Evolutionary conservation across 2,113 vertebrate species (phyloP).

Genomic region (Plectropomus leopardus): DNA sequence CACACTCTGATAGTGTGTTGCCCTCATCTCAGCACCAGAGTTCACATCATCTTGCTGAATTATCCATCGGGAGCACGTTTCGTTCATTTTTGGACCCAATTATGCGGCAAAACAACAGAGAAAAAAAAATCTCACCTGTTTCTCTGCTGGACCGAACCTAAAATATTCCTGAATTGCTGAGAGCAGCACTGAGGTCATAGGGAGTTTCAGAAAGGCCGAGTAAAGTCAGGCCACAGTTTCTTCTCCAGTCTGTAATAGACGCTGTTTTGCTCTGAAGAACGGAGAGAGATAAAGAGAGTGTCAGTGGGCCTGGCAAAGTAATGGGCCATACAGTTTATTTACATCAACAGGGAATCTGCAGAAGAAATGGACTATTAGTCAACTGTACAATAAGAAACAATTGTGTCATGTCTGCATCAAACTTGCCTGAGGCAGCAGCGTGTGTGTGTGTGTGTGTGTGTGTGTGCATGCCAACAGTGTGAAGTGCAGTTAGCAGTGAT

Average conservation of each 20-base stretch:
- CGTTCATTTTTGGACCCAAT: constrained; percentile 22
- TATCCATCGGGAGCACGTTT: constrained; percentile 36
- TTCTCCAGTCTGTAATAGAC: constrained; percentile 32
- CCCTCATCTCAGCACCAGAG: constrained; percentile 30
- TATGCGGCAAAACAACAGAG: constrained; percentile 13
- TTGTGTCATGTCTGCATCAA: constrained; percentile 70
- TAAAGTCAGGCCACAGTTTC: constrained; percentile 17
- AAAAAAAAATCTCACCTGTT: background rate
- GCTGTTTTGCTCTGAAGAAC: constrained; percentile 16
- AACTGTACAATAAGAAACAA: constrained; percentile 62
- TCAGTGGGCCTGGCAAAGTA: constrained; percentile 61
- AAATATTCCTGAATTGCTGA: constrained; percentile 14
- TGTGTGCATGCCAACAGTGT: constrained; percentile 37
- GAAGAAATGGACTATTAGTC: constrained; percentile 73
- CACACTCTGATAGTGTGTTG: constrained; percentile 27
- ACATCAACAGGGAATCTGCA: constrained; percentile 71
- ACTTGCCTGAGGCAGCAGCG: constrained; percentile 49
- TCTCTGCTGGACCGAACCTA: constrained; percentile 21
- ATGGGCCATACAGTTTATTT: constrained; percentile 78
- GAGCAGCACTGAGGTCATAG: constrained; percentile 8
- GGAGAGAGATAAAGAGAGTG: background rate
- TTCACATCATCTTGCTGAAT: constrained; percentile 48
- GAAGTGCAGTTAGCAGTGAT: constrained; percentile 68
- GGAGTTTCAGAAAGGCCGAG: constrained; percentile 29
- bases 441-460: constrained; percentile 19